Evolutionary conservation across 1,140 invertebrate species (phyloP).

Genomic region (Scaptodrosophila lebanonensis): DNA sequence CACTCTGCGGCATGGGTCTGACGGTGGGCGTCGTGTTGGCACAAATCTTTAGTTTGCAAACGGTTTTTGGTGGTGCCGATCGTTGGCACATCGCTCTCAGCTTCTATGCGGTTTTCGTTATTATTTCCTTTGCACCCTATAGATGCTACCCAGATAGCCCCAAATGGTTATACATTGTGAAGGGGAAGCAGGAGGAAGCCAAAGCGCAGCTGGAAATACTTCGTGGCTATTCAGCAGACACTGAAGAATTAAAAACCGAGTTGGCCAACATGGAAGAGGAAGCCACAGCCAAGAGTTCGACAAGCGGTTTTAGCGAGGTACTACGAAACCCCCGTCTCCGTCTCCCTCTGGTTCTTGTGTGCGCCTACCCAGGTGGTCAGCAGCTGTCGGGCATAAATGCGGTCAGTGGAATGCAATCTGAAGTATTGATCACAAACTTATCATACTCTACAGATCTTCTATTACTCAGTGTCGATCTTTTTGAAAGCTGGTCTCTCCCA

Average conservation of each 20-base stretch:
- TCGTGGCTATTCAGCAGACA: slow-evolving; percentile 37
- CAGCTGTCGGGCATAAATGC: slow-evolving; percentile 93
- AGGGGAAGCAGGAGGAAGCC: slow-evolving; percentile 80
- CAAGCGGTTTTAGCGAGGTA: slow-evolving; percentile 78
- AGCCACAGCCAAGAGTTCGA: slow-evolving; percentile 76
- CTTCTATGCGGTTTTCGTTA: slow-evolving; percentile 80
- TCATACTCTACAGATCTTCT: slow-evolving; percentile 81
- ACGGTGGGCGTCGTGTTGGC: slow-evolving; percentile 88
- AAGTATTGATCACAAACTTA: not conserved
- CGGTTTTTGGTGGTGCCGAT: slow-evolving; percentile 78
- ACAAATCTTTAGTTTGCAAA: slow-evolving; percentile 80
- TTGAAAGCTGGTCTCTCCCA: slow-evolving; percentile 79
- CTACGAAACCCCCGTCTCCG: slow-evolving; percentile 38
- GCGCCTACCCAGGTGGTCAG: slow-evolving; percentile 86
- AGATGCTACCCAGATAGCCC: slow-evolving; percentile 88
- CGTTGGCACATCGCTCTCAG: slow-evolving; percentile 85
- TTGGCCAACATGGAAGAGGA: slow-evolving; percentile 70
- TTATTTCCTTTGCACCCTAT: slow-evolving; percentile 79
- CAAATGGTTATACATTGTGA: slow-evolving; percentile 88
- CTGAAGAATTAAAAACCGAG: slow-evolving; percentile 75
- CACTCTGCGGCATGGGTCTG: slow-evolving; percentile 89
- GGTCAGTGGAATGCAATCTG: slow-evolving; percentile 75
- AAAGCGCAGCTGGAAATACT: slow-evolving; percentile 66
- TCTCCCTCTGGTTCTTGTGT: slow-evolving; percentile 84
- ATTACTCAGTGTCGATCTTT: slow-evolving; percentile 86